Base-by-base conservation (phyloP, 2,113 vertebrate genomes). In the Pelusios castaneus region DNA sequence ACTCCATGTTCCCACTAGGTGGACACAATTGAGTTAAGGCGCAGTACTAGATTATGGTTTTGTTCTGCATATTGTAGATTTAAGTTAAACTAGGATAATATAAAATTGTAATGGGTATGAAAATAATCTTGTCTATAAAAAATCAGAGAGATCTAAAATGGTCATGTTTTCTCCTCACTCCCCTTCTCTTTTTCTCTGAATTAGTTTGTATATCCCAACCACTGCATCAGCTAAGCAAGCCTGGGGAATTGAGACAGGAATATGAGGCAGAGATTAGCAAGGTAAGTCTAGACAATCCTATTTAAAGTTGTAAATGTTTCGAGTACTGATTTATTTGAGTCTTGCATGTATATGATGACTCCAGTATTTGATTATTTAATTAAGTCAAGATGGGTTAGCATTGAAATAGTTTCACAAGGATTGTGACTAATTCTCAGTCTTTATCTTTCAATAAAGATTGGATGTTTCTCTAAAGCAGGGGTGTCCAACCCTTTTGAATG, bases 251-350 rank as follows among this genome's bases (percentile, higher is more conserved):
- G 81, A 98, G 98, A 43, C 95, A 97, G 95, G 98, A 98, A 81
- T 98, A 98, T 43, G 98, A 98, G 95, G 98, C 98, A 67, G 98
- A 98, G 70, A 97, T 98, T 93, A 98, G 96, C 82, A 98, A 98
- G 97, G 98, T 98, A 95, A 88, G 95, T 93, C 45, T 89, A 63
- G 90, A 96, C 73, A 95, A 84, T 11, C 4, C 1, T 10, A 21
- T 25, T 49, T 3, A 90, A 94, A 88, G 13, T 4, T 21, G 1
- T 51, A 55, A 89, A 6, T 86, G 3, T 13, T 88, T 91, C 1
- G 0, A 43, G 24, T 63, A 11, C 86, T 7, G 47, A 29, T 8
- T 75, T 87, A 38, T 41, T 93, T 63, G 34, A 70, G 19, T 91
- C 85, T 51, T 31, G 19, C 34, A 52, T 51, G 77, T 79, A n/a